Conservation (phyloP, 2,113 vertebrate genomes). For the Beaufortia kweichowensis region DNA sequence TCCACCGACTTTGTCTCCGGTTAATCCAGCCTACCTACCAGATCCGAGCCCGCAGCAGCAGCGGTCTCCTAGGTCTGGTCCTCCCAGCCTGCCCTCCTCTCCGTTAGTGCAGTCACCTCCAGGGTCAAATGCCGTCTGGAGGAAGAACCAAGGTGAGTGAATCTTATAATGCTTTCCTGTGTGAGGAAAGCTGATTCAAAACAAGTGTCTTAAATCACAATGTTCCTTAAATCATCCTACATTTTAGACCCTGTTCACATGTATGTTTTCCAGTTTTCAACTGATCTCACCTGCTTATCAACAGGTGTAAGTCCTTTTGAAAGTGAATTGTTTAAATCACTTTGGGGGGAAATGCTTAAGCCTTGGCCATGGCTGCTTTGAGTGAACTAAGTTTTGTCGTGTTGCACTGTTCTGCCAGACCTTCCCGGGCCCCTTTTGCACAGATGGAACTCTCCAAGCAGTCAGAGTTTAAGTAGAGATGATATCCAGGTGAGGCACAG, state of each 20-base stretch:
- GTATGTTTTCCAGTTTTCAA: conserved; percentile 30
- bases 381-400: conserved; percentile 63
- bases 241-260: conserved; percentile 15
- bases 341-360: conserved; percentile 16
- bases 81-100: conserved; percentile 63
- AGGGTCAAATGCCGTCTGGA: conserved; percentile 81
- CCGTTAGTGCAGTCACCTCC: conserved; percentile 70
- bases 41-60: conserved; percentile 35
- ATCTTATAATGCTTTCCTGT: not conserved
- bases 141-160: conserved; percentile 85
- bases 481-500: conserved; percentile 60
- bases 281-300: conserved; percentile 26
- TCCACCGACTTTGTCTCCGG: conserved; percentile 63
- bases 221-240: conserved; percentile 26
- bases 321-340: not conserved
- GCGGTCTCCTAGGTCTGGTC: conserved; percentile 62
- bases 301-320: conserved; percentile 23
- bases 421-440: conserved; percentile 54
- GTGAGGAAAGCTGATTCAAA: conserved; percentile 22
- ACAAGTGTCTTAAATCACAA: conserved; percentile 13
- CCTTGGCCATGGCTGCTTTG: conserved; percentile 37
- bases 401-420: conserved; percentile 64
- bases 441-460: conserved; percentile 61
- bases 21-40: conserved; percentile 55
- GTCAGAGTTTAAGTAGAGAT: conserved; percentile 63